Base-by-base conservation (phyloP, 2,113 vertebrate genomes). In the Carollia perspicillata region DNA sequence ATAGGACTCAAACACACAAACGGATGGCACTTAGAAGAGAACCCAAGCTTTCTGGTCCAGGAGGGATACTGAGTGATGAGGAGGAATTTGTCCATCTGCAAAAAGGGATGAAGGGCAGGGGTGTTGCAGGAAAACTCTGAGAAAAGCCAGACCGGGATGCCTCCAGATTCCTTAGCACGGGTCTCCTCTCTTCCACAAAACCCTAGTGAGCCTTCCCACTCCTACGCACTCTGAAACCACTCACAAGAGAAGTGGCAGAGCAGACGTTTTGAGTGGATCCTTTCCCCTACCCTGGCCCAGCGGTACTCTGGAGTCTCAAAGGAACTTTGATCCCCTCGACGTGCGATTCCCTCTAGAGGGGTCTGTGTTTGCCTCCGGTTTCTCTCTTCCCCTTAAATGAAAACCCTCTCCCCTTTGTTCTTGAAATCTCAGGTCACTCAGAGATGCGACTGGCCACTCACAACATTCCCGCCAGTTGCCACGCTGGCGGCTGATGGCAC, bases 391-490 rank as follows among this genome's bases (percentile, higher is more conserved):
- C 35, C 33, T 47, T 30, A 89, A 66, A 89, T 87, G 75, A 93
- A 94, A 92, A 84, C 81, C 49, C 3, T 88, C n/a, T 65, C 13
- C 35, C 13, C 55, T 33, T 37, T 83, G 16, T 84, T 89, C 81
- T 93, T 83, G 87, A 91, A 79, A 58, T 75, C 51, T 71, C 92
- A 35, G 71, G 83, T 94, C 93, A 80, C 44, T 95, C 79, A 65
- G 89, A 89, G 42, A 89, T 55, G 33, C 47, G 35, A 93, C 84
- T 40, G 75, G 65, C 8, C 10, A 84, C 65, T 84, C 9, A 72
- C 11, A 35, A 13, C 20, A 18, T 86, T 84, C 74, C 16, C 28
- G 33, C 28, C 1, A 5, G 28, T 11, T 33, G 28, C 47, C 0
- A 0, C 2, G 30, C 44, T 44, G 18, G 58, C n/a, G 66, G 47